Evolutionary conservation across 2,797 vertebrate genomes (phyloP), one percentile per base, ranked within the genome.

Genomic region (Gila robusta): DNA sequence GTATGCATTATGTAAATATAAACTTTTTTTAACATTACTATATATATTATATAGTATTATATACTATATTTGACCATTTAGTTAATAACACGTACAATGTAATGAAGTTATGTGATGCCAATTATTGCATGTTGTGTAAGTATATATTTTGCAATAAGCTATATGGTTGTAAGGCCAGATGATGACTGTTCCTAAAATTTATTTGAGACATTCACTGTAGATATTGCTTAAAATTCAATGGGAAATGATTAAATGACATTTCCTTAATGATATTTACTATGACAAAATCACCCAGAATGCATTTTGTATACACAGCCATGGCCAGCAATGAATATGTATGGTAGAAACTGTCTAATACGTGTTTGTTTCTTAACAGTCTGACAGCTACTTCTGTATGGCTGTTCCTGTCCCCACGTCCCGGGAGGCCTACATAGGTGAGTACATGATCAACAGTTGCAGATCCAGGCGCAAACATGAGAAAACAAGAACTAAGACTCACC

Each of bases 381-480:
- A 99, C 93, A 96, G 97, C 19, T 99, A 99, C 94, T 93, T 98
- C 88, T 99, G 98, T 93, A 96, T 96, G 94, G 94, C 97, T 3
- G 91, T 96, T 93, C 94, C 94, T 66, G 93, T 98, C 86, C 97
- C 97, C 0, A 93, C 95, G 47, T 93, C 91, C 86, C 93, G 91
- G 89, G 97, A 98, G 91, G 91, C 96, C 26, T 99, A 97, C 67
- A 96, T 99, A 89, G 98, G 98, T 99, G 91, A 97, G 98, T 97
- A 52, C 54, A 81, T 59, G 26, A n/a, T 35, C n/a, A 37, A 39
- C 26, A 66, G 62, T 66, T 17, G 16, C 16, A 66, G 26, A 16
- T 32, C 26, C 14, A 17, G 62, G 3, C 0, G 1, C 56, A 59
- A 37, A 26, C n/a, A 26, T 10, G 3, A 37, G 6, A 7, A 19